Evolutionary conservation across 2,113 vertebrate species (phyloP).

Genomic region (Ailuropoda melanoleuca): DNA sequence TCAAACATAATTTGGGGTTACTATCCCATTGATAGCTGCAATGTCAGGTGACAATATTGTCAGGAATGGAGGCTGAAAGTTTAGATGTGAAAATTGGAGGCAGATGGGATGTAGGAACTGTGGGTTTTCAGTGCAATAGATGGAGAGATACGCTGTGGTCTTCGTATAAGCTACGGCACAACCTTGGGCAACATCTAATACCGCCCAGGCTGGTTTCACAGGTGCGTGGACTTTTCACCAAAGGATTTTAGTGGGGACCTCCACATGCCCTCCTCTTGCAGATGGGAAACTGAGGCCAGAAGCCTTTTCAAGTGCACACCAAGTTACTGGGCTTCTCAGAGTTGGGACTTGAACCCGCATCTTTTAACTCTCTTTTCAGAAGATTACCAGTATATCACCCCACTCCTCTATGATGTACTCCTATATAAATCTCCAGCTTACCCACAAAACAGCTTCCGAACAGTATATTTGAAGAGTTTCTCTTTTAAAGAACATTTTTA

Average conservation of each 20-base stretch:
- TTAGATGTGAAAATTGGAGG: neutral
- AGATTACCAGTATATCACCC: neutral
- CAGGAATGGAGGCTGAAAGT: neutral
- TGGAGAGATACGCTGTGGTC: neutral
- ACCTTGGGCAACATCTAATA: neutral
- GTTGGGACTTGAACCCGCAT: neutral
- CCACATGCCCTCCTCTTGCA: neutral
- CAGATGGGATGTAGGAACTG: neutral
- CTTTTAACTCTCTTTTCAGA: neutral
- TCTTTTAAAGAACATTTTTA: constrained; percentile 13
- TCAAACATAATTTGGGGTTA: neutral
- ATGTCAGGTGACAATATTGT: neutral
- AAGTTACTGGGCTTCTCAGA: neutral
- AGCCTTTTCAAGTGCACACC: neutral
- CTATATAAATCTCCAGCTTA: neutral
- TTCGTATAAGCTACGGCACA: neutral
- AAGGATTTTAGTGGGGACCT: neutral
- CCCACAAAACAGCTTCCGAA: neutral
- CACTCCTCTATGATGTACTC: neutral
- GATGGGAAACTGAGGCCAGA: neutral
- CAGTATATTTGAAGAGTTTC: constrained; percentile 31
- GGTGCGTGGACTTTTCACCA: neutral
- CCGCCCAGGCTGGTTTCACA: neutral
- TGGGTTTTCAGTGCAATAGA: neutral
- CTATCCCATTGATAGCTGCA: neutral